Percentiles rank a stretch among this genome's conserved stretches.
Conservation (phyloP, 2,888 invertebrate genomes). For the Agonopterix alstromeriana region DNA sequence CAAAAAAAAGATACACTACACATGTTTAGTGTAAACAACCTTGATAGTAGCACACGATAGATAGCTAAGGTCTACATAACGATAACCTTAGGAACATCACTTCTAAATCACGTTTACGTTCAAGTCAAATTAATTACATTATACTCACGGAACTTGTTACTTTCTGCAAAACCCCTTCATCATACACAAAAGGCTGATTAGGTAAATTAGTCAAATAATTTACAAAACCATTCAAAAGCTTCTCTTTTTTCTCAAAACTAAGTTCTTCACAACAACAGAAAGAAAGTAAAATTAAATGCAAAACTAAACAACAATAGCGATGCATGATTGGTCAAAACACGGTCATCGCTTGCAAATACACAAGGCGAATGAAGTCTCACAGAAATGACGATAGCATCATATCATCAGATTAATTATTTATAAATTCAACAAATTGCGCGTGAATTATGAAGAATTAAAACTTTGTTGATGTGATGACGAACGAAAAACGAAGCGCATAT, state of each 20-base stretch:
- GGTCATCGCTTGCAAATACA: constrained; percentile 32
- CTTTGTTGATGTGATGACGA: too few species aligned
- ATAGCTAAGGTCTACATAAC: constrained; percentile 2
- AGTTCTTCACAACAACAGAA: constrained; percentile 37
- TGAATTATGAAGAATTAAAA: neutral
- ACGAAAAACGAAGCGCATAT: too few species aligned
- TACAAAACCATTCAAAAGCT: constrained; percentile 52
- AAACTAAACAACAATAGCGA: constrained; percentile 24
- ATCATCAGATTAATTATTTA: neutral
- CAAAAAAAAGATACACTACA: neutral
- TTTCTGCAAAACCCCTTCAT: constrained; percentile 57
- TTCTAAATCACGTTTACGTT: neutral
- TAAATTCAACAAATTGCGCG: neutral
- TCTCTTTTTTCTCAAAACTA: constrained; percentile 33
- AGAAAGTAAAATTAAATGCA: constrained; percentile 24
- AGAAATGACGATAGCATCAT: too few species aligned
- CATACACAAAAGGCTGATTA: constrained; percentile 55
- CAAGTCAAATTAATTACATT: constrained; percentile 3
- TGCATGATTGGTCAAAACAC: constrained; percentile 32
- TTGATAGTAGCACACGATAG: neutral
- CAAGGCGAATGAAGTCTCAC: constrained; percentile 11
- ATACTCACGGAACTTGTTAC: constrained; percentile 63
- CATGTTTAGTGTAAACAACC: neutral
- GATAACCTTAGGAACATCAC: constrained; percentile 6
- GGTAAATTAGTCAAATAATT: constrained; percentile 66